phyloP scores from a whole-genome alignment of 2,797 vertebrate species.

The Schizopygopsis malacanthus region DNA sequence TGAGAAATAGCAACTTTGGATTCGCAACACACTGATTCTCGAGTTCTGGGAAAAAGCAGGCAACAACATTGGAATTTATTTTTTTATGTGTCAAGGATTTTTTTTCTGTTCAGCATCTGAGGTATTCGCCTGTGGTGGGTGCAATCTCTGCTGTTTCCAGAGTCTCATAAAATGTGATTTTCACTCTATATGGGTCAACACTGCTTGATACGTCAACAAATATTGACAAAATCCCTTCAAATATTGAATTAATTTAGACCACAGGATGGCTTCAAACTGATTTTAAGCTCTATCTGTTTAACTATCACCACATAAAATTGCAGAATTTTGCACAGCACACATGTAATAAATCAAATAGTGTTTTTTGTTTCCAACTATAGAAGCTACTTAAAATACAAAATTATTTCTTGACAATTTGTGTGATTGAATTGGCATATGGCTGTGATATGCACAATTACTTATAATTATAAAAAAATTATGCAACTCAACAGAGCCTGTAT shows the following conservation, averaged over 20 bases:
- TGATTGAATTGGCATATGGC: background rate
- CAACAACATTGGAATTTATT: background rate
- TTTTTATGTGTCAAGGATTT: background rate
- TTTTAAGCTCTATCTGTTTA: background rate
- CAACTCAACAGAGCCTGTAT: slow-evolving; percentile 5
- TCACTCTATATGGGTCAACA: background rate
- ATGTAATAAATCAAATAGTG: background rate
- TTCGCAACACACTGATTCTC: background rate
- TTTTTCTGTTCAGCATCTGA: background rate
- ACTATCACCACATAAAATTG: background rate
- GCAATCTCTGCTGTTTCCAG: background rate
- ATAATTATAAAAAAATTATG: background rate
- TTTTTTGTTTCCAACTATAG: background rate
- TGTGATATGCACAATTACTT: background rate
- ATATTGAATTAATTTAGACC: background rate
- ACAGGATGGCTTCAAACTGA: background rate
- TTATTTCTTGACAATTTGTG: slow-evolving; percentile 5
- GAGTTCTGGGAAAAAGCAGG: background rate
- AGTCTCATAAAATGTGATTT: slow-evolving; percentile 20
- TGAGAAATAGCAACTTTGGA: background rate
- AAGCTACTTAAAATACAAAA: background rate
- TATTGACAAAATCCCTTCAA: background rate
- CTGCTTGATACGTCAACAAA: background rate
- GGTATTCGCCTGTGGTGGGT: background rate
- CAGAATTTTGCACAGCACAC: background rate